Percentiles rank a stretch among this genome's conserved stretches.
Conservation (phyloP, 1,140 invertebrate species). For the Drosophila bocki region DNA sequence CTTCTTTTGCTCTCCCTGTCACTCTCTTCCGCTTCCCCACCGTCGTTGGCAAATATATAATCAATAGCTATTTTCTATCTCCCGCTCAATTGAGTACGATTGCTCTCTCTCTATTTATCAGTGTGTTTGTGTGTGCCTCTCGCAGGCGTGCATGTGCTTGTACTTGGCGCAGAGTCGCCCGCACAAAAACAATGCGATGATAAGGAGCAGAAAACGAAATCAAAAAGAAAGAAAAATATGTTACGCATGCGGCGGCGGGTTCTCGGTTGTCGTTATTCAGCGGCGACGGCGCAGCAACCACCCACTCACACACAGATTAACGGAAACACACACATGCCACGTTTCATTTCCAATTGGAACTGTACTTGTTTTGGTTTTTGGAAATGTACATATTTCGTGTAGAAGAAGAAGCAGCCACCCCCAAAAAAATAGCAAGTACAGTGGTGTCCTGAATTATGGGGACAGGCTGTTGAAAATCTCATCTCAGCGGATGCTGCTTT, state of each 20-base stretch:
- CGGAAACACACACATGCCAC: constrained; percentile 4
- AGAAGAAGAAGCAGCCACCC: constrained; percentile 16
- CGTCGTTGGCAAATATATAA: constrained; percentile 25
- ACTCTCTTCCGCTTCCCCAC: not conserved
- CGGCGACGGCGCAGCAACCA: constrained; percentile 58
- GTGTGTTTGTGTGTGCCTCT: constrained; percentile 3
- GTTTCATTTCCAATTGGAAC: constrained; percentile 61
- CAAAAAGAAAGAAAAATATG: constrained; percentile 55
- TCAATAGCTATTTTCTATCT: constrained; percentile 43
- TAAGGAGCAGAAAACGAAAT: constrained; percentile 36
- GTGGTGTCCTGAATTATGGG: constrained; percentile 26
- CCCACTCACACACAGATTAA: not conserved
- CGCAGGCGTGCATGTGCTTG: constrained; percentile 1
- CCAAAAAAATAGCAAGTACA: constrained; percentile 18
- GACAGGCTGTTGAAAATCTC: constrained; percentile 15
- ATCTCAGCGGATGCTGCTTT: constrained; percentile 28
- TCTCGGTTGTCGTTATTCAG: constrained; percentile 21
- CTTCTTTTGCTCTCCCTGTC: constrained; percentile 9
- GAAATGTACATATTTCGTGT: constrained; percentile 17
- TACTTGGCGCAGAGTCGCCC: constrained; percentile 46
- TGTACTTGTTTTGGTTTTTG: constrained; percentile 50
- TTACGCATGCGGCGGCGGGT: constrained; percentile 68
- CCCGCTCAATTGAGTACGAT: constrained; percentile 9
- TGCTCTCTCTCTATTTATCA: constrained; percentile 13
- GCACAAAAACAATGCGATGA: constrained; percentile 46